phyloP scores from a whole-genome alignment of 2,797 vertebrate species.

The Oryzias sinensis region DNA sequence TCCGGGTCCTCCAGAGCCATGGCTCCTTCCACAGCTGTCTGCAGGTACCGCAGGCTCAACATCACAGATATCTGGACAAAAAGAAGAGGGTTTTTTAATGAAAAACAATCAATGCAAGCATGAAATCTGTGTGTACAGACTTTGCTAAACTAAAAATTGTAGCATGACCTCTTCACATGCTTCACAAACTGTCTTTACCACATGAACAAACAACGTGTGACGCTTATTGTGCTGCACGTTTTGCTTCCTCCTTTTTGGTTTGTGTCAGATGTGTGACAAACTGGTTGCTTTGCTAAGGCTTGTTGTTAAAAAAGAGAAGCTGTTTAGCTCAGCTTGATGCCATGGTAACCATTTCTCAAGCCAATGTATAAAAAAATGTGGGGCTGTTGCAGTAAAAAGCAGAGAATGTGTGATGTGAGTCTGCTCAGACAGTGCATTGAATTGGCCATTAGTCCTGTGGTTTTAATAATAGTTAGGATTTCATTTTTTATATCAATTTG shows the following conservation, averaged over 20 bases:
- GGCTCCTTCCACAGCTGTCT: constrained; percentile 84
- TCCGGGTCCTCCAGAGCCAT: constrained; percentile 75
- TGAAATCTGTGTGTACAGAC: not conserved
- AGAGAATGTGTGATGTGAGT: constrained; percentile 27
- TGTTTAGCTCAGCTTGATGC: constrained; percentile 9
- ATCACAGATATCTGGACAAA: constrained; percentile 74
- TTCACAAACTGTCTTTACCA: too few species aligned
- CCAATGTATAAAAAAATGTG: constrained; percentile 4
- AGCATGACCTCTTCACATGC: too few species aligned
- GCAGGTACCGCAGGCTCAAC: constrained; percentile 82
- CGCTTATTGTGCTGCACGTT: not conserved
- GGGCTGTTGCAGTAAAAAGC: constrained; percentile 17
- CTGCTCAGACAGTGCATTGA: constrained; percentile 18
- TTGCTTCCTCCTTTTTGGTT: constrained; percentile 4
- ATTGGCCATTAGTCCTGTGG: constrained; percentile 21
- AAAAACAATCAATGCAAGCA: not conserved
- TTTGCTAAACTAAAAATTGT: too few species aligned
- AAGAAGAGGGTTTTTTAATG: constrained; percentile 1
- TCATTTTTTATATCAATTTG: constrained; percentile 27
- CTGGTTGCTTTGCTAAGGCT: not conserved
- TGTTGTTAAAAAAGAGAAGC: constrained; percentile 13
- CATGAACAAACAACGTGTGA: not conserved
- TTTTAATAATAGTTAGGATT: constrained; percentile 21
- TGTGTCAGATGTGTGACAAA: constrained; percentile 9
- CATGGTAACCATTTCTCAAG: not conserved